These are phyloP conservation scores for Sarcophilus harrisii DNA, from an alignment of 2,797 vertebrate species.

Conservation along the genomic window DNA sequence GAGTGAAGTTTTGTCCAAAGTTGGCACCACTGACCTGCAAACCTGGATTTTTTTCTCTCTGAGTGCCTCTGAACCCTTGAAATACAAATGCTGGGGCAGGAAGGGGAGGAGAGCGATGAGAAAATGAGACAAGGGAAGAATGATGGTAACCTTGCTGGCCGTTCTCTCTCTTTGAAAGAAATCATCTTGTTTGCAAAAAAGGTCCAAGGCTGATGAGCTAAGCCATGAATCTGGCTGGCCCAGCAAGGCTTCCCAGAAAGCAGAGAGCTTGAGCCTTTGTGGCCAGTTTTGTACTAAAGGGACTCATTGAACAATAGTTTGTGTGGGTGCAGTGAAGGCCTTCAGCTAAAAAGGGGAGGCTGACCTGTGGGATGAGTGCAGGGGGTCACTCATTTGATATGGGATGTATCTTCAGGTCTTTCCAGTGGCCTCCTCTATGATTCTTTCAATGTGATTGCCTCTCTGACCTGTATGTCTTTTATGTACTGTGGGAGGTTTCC, in stretches of 20 bases:
- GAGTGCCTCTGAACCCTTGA: conserved; percentile 67
- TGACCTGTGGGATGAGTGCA: conserved; percentile 80
- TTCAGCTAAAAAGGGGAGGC: conserved; percentile 81
- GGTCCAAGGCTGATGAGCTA: conserved; percentile 63
- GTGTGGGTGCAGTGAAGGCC: conserved; percentile 67
- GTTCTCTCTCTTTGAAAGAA: conserved; percentile 68
- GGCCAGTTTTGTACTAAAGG: conserved; percentile 76
- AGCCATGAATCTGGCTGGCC: conserved; percentile 79
- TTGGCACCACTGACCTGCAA: conserved; percentile 72
- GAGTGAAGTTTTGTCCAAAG: conserved; percentile 61
- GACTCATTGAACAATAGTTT: conserved; percentile 72
- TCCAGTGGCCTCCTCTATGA: conserved; percentile 75
- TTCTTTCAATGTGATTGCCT: conserved; percentile 76
- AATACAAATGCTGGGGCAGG: conserved; percentile 23
- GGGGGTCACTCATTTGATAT: conserved; percentile 82
- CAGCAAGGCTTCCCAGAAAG: conserved; percentile 79
- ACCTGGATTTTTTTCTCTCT: conserved; percentile 44
- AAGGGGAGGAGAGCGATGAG: not conserved
- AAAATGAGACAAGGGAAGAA: conserved; percentile 49
- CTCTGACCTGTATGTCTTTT: conserved; percentile 80
- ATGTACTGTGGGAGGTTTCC: conserved; percentile 78
- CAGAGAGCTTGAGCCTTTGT: conserved; percentile 80
- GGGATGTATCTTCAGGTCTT: conserved; percentile 79
- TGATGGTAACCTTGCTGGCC: conserved; percentile 14
- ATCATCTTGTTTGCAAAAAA: conserved; percentile 72